Conservation (phyloP, 2,888 invertebrate genomes). For the Drosophila kokeensis region DNA sequence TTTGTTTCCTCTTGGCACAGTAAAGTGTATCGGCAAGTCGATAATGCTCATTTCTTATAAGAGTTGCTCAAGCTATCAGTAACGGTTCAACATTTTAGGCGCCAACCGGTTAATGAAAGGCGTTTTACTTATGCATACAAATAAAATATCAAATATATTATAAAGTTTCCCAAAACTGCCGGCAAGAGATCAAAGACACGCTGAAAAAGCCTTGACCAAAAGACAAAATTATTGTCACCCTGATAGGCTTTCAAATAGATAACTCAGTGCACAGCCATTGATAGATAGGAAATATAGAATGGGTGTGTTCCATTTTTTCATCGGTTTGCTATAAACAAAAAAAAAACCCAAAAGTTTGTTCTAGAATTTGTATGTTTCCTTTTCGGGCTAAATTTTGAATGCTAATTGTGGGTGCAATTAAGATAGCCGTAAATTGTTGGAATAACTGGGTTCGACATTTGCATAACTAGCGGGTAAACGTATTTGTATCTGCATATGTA, state of each 20-base stretch:
- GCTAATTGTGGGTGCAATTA: slow-evolving; percentile 47
- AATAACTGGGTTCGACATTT: slow-evolving; percentile 31
- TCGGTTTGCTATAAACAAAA: slow-evolving; percentile 12
- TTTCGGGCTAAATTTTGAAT: slow-evolving; percentile 25
- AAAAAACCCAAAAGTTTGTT: background rate
- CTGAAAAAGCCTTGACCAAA: slow-evolving; percentile 55
- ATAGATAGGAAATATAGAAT: background rate
- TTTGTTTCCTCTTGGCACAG: background rate
- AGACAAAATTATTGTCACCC: slow-evolving; percentile 43
- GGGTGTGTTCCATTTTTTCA: slow-evolving; percentile 33
- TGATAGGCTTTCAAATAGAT: slow-evolving; percentile 29
- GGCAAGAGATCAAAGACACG: slow-evolving; percentile 40
- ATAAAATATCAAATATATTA: background rate
- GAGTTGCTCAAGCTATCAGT: slow-evolving; percentile 26
- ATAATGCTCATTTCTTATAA: background rate
- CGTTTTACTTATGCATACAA: slow-evolving; percentile 27
- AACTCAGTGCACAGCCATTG: slow-evolving; percentile 35
- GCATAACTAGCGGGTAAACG: slow-evolving; percentile 32
- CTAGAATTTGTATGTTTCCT: slow-evolving; percentile 20
- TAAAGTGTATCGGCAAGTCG: slow-evolving; percentile 15
- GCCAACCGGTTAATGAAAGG: slow-evolving; percentile 47
- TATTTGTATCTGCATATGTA: background rate
- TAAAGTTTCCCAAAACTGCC: slow-evolving; percentile 9
- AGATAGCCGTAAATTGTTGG: slow-evolving; percentile 39
- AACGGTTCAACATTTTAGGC: slow-evolving; percentile 20